Percentiles rank a stretch among this genome's conserved stretches.
phyloP scores from a whole-genome alignment of 2,888 invertebrate species.

The Gonocerus acuteangulatus region DNA sequence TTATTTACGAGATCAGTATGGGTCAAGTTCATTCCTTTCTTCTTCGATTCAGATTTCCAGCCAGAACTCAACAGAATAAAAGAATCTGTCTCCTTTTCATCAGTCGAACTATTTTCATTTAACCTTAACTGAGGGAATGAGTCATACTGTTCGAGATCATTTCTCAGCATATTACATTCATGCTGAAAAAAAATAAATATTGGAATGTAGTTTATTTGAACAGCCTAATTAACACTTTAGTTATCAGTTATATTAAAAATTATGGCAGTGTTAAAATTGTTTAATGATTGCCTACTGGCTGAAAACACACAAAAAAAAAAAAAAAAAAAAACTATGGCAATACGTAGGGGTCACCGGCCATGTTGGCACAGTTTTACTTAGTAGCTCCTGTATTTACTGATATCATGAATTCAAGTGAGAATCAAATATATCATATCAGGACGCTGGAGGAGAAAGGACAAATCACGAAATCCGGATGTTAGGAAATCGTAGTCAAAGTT shows the following conservation, averaged over 20 bases:
- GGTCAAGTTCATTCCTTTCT: slow-evolving; percentile 18
- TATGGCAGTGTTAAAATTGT: not conserved
- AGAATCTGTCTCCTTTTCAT: slow-evolving; percentile 31
- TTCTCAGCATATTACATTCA: slow-evolving; percentile 30
- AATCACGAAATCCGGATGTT: too few species aligned
- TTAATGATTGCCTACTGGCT: not conserved
- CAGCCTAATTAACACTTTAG: not conserved
- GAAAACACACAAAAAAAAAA: too few species aligned
- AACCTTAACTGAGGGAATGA: slow-evolving; percentile 23
- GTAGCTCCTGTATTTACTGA: too few species aligned
- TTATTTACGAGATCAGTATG: slow-evolving; percentile 27
- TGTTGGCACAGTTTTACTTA: too few species aligned
- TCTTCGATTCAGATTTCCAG: slow-evolving; percentile 14
- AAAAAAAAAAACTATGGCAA: too few species aligned
- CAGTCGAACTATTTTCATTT: slow-evolving; percentile 22
- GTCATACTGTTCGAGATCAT: slow-evolving; percentile 35
- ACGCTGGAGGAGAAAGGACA: too few species aligned
- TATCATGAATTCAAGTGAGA: too few species aligned
- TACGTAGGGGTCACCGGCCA: too few species aligned
- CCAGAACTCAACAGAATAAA: slow-evolving; percentile 28
- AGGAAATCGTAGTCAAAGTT: too few species aligned
- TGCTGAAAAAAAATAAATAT: slow-evolving; percentile 4
- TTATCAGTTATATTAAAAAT: not conserved
- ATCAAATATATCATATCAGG: too few species aligned
- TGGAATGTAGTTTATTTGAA: not conserved